Evolutionary conservation across 1,140 invertebrate species (phyloP), one percentile per base, ranked within the genome.

Genomic region (Drosophila bocqueti): DNA sequence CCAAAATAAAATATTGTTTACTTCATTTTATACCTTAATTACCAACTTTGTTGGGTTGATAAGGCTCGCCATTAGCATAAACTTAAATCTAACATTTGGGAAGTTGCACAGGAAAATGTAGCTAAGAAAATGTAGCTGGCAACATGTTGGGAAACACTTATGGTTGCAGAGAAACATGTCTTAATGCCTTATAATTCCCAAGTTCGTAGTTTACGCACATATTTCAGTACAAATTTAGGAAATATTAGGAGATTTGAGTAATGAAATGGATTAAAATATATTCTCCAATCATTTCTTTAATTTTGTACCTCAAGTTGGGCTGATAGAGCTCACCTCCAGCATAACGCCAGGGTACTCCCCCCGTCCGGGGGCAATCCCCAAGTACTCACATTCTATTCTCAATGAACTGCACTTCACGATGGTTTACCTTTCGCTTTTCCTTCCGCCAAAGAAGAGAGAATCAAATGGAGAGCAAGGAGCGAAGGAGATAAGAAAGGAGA

Each of bases 331-430:
- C 10, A 29, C 8, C 18, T 45, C 8, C 21, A 58, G 36, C 36
- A 58, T 58, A 58, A 4, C 1, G 16, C 36, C 21, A 59, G 57
- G 57, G 57, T 59, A 59, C 5, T 45, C 38, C 38, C 54, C 21
- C 54, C 21, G 13, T 0, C 3, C 11, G 3, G 10, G 55, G 40
- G 13, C 47, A 57, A 18, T 47, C 40, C 42, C 58, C 58, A 34
- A 16, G 10, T 13, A 26, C n/a, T 43, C 57, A 43, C 38, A 59
- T 18, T 34, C 43, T 26, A 11, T 40, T 26, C 21, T 45, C 24
- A 59, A 57, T 57, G 36, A 57, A 57, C 21, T 40, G 54, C 54
- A 57, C 54, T 40, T 38, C 4, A 38, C 11, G 36, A 24, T 55
- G 21, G 7, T 16, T 18, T 38, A 15, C 34, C 52, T 38, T 55